Percentiles rank a stretch among this genome's conserved stretches.
Conservation (phyloP, 2,113 vertebrate species). For the Hymenochirus boettgeri region DNA sequence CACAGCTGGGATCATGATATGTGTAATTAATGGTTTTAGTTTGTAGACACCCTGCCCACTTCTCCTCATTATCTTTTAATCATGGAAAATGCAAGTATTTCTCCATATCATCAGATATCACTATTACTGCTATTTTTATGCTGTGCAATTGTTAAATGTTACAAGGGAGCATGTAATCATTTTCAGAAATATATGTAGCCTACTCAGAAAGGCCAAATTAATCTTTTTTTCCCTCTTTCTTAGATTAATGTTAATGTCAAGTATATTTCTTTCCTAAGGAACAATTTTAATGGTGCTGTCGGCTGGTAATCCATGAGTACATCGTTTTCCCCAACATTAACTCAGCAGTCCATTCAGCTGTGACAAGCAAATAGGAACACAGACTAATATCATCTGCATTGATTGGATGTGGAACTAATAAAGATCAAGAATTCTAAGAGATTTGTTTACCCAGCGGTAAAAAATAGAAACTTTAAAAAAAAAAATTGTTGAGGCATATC, state of each 20-base stretch:
- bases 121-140: constrained; percentile 16
- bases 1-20: not conserved
- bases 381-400: constrained; percentile 41
- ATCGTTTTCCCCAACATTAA: constrained; percentile 24
- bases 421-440: not conserved
- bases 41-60: constrained; percentile 1
- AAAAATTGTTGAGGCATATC: not conserved
- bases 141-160: constrained; percentile 40
- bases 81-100: constrained; percentile 13
- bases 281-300: constrained; percentile 48
- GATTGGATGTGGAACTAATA: constrained; percentile 40
- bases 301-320: constrained; percentile 44
- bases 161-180: constrained; percentile 35
- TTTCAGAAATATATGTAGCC: constrained; percentile 46
- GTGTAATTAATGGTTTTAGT: constrained; percentile 16
- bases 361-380: constrained; percentile 32
- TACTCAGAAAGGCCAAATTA: constrained; percentile 33
- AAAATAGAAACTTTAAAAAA: not conserved
- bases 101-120: constrained; percentile 7
- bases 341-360: constrained; percentile 41
- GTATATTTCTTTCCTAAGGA: constrained; percentile 44
- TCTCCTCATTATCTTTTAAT: constrained; percentile 8
- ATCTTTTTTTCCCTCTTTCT: constrained; percentile 32
- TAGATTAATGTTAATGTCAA: constrained; percentile 47
- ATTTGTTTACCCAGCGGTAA: not conserved